Conservation (phyloP, 2,113 vertebrate species). For the Myotis davidii region DNA sequence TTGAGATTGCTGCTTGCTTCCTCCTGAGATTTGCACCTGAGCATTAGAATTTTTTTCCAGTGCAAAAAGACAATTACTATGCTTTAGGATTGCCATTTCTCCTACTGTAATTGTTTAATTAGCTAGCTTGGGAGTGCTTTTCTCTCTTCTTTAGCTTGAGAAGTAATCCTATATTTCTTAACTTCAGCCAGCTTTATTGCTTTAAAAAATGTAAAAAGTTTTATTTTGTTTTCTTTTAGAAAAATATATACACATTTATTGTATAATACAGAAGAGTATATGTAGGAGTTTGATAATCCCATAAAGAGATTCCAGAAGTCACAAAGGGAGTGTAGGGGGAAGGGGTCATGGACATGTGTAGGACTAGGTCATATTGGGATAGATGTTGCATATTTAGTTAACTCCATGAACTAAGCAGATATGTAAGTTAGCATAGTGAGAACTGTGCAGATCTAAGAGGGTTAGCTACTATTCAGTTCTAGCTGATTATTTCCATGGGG, state of each 20-base stretch:
- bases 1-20: constrained; percentile 43
- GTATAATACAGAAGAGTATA: neutral
- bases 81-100: constrained; percentile 48
- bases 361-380: neutral
- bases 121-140: constrained; percentile 49
- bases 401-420: neutral
- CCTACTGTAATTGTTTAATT: constrained; percentile 67
- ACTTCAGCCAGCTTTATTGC: constrained; percentile 14
- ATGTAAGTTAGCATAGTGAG: neutral
- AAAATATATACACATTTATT: neutral
- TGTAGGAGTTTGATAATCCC: neutral
- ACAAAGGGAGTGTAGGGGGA: neutral
- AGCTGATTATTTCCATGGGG: constrained; percentile 20
- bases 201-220: constrained; percentile 23
- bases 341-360: neutral
- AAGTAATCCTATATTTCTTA: constrained; percentile 45
- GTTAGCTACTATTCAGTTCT: neutral
- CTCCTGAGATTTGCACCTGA: constrained; percentile 63
- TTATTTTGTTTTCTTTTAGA: constrained; percentile 30
- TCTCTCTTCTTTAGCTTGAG: constrained; percentile 39
- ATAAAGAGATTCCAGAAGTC: constrained; percentile 14
- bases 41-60: constrained; percentile 37
- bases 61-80: constrained; percentile 46
- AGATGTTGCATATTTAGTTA: neutral
- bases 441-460: neutral